Evolutionary conservation across 2,888 invertebrate species (phyloP).

Genomic region (Drosophila borealis): DNA sequence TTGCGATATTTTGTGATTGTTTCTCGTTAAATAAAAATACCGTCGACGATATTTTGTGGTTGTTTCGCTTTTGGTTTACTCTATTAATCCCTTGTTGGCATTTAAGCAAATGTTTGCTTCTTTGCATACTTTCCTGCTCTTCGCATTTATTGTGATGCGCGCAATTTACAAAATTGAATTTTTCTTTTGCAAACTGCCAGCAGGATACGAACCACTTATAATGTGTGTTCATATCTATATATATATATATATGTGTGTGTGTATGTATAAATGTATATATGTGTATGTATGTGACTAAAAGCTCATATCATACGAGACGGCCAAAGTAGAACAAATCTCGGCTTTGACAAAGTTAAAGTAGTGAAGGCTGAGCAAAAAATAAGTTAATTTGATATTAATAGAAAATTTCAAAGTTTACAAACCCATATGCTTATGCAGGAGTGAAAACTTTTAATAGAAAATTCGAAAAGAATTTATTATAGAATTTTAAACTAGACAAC

Average conservation of each 20-base stretch:
- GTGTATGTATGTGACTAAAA: background rate
- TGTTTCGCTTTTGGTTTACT: slow-evolving; percentile 42
- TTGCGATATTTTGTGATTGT: slow-evolving; percentile 68
- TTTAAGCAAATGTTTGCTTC: slow-evolving; percentile 60
- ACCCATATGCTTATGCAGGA: background rate
- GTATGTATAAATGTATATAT: background rate
- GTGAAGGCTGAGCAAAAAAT: background rate
- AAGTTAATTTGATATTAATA: background rate
- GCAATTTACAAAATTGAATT: slow-evolving; percentile 69
- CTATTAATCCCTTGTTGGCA: slow-evolving; percentile 67
- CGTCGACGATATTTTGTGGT: slow-evolving; percentile 49
- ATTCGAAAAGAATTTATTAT: background rate
- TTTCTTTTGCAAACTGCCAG: slow-evolving; percentile 30
- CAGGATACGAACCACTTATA: slow-evolving; percentile 1
- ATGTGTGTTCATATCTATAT: background rate
- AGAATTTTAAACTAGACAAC: background rate
- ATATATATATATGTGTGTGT: background rate
- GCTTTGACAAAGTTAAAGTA: background rate
- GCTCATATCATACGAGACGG: background rate
- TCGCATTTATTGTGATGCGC: slow-evolving; percentile 50
- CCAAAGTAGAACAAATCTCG: background rate
- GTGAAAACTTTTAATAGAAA: background rate
- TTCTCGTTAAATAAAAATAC: slow-evolving; percentile 67
- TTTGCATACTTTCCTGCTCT: slow-evolving; percentile 37
- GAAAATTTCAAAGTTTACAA: background rate